Conservation (phyloP, 2,113 vertebrate species). For the Gasterosteus aculeatus region DNA sequence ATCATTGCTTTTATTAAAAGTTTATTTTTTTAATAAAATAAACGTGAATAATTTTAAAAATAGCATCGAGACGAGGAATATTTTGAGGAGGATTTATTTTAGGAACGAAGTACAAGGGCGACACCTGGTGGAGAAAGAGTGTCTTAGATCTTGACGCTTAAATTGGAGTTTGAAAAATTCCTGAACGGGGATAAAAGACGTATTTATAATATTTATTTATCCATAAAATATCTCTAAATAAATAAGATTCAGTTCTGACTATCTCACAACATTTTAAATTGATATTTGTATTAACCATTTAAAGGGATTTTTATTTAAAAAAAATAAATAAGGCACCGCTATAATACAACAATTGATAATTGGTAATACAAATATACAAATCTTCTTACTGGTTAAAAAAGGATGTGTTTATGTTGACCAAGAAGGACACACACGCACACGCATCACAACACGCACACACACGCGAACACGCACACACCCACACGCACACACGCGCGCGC, state of each 20-base stretch:
- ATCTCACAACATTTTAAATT: background rate
- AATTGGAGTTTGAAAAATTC: background rate
- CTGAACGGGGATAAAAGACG: background rate
- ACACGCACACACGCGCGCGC: no score
- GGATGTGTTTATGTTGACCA: background rate
- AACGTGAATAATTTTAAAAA: background rate
- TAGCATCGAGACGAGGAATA: background rate
- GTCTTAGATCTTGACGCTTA: background rate
- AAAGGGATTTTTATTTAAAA: background rate
- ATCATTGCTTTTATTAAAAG: background rate
- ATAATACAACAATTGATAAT: background rate
- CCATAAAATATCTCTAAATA: background rate
- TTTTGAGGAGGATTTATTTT: background rate
- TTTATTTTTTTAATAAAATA: background rate
- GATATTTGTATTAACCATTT: background rate
- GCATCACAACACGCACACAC: no score
- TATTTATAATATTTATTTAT: background rate
- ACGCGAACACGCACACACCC: background rate
- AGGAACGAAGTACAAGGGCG: background rate
- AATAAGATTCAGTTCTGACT: background rate
- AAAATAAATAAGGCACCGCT: background rate
- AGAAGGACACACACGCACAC: no score
- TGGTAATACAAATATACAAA: background rate
- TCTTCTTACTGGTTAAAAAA: background rate
- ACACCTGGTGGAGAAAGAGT: slow-evolving; percentile 49